Evolutionary conservation across 2,888 invertebrate genomes (phyloP).

Genomic region (Oxytorus armatus): DNA sequence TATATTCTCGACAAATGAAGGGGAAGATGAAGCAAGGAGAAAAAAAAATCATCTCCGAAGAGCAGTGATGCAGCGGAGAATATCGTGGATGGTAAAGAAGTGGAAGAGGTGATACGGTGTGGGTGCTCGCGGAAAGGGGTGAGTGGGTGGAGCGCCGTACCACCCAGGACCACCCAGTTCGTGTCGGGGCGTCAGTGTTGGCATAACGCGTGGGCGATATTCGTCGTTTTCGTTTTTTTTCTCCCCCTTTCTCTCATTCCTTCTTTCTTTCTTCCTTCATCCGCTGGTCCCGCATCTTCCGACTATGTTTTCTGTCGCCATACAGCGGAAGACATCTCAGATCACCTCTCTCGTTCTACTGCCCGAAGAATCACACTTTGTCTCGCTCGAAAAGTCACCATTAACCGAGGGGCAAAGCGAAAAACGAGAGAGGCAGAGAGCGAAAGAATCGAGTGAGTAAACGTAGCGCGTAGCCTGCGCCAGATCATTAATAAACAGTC

Average conservation of each 20-base stretch:
- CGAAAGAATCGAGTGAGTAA: constrained; percentile 63
- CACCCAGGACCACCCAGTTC: constrained; percentile 83
- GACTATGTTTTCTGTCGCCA: constrained; percentile 63
- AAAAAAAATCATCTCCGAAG: background rate
- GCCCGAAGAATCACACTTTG: constrained; percentile 60
- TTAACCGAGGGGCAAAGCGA: constrained; percentile 60
- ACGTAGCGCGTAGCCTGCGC: constrained; percentile 64
- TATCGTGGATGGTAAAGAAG: constrained; percentile 9
- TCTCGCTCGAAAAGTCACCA: constrained; percentile 62
- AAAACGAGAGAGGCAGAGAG: constrained; percentile 47
- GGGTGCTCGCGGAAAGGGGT: constrained; percentile 75
- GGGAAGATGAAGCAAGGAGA: constrained; percentile 10
- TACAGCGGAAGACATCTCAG: constrained; percentile 55
- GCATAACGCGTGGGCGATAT: constrained; percentile 83
- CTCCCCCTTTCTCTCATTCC: constrained; percentile 67
- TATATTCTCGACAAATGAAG: constrained; percentile 38
- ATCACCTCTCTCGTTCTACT: constrained; percentile 57
- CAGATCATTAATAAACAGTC: constrained; percentile 80
- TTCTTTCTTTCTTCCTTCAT: constrained; percentile 62
- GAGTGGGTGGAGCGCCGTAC: constrained; percentile 82
- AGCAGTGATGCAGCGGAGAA: background rate
- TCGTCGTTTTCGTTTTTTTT: constrained; percentile 77
- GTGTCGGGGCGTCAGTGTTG: constrained; percentile 83
- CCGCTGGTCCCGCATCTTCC: constrained; percentile 50
- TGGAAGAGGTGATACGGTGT: constrained; percentile 71